phyloP scores from a whole-genome alignment of 1,140 invertebrate species.

The Aphelinus certus region DNA sequence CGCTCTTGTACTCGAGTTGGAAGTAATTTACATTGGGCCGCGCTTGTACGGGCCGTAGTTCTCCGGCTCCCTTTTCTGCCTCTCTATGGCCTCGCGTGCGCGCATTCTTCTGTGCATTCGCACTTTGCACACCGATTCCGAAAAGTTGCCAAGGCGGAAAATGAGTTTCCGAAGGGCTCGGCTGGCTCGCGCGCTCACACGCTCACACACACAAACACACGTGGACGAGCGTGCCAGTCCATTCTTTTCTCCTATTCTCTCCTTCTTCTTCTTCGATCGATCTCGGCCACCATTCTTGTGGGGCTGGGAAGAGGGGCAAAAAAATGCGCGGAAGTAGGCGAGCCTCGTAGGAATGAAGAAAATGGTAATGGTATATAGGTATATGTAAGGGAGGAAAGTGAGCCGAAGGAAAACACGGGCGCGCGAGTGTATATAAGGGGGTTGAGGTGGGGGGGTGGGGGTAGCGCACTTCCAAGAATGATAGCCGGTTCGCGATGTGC shows the following conservation, averaged over 20 bases:
- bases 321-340: slow-evolving; percentile 22
- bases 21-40: slow-evolving; percentile 17
- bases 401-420: not conserved
- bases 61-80: too few relatives aligned
- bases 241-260: slow-evolving; percentile 6
- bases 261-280: slow-evolving; percentile 28
- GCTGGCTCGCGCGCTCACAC: not conserved
- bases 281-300: slow-evolving; percentile 14
- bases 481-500: not conserved
- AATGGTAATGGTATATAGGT: slow-evolving; percentile 16
- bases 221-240: not conserved
- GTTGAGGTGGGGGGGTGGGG: not conserved
- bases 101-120: slow-evolving; percentile 4
- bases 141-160: slow-evolving; percentile 56
- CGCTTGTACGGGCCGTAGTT: too few relatives aligned
- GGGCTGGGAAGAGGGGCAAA: slow-evolving; percentile 36
- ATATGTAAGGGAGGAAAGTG: not conserved
- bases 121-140: slow-evolving; percentile 47
- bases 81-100: too few relatives aligned
- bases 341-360: slow-evolving; percentile 11
- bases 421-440: not conserved
- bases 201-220: not conserved
- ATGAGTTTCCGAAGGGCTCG: slow-evolving; percentile 51
- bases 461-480: not conserved
- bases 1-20: too few relatives aligned